Conservation (phyloP, 1,140 invertebrate genomes). For the Rhagoletis zephyria region DNA sequence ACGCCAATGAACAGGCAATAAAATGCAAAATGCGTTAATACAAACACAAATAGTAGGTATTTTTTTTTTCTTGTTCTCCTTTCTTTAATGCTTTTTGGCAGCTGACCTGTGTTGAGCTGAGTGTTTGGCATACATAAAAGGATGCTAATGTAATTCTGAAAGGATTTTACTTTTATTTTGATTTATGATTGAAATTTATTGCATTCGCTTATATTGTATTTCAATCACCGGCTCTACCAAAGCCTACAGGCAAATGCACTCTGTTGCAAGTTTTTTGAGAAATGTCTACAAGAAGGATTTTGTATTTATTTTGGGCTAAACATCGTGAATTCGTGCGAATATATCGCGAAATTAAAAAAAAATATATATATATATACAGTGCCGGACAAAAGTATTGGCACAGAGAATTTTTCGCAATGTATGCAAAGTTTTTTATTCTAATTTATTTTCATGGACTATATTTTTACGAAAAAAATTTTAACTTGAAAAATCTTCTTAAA, state of each 20-base stretch:
- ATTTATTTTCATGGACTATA: no score
- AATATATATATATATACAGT: no score
- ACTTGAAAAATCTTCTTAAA: no score
- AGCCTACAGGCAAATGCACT: not conserved
- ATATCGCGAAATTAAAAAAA: no score
- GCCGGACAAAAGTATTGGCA: no score
- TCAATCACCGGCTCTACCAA: not conserved
- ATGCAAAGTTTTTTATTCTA: no score
- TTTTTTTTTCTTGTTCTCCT: no score
- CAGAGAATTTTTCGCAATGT: no score
- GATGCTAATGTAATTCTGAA: not conserved
- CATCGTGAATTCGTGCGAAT: not conserved
- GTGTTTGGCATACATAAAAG: not conserved
- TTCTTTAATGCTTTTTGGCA: conserved; percentile 17
- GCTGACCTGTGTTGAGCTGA: not conserved
- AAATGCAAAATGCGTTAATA: conserved; percentile 38
- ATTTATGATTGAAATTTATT: conserved; percentile 56
- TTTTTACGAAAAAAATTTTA: no score
- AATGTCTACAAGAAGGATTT: not conserved
- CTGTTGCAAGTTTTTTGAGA: not conserved
- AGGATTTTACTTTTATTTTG: conserved; percentile 53
- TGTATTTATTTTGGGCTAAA: not conserved
- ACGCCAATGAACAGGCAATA: conserved; percentile 46
- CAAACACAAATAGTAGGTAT: not conserved
- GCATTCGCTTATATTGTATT: conserved; percentile 40